phyloP scores from a whole-genome alignment of 2,888 invertebrate species.

The Fragum sueziense region DNA sequence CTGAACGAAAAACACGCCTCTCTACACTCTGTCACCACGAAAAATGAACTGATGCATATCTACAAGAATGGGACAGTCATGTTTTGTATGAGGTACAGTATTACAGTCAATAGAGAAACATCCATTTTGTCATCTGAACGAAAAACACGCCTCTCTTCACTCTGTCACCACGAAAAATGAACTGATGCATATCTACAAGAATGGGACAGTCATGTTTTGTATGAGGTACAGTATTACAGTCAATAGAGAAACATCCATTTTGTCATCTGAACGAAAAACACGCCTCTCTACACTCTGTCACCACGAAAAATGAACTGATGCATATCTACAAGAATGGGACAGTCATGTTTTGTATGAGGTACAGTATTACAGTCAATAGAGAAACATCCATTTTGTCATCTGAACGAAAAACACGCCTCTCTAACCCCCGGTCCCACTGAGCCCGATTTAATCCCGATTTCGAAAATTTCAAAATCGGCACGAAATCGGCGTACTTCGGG shows the following conservation, averaged over 20 bases:
- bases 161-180: slow-evolving; percentile 37
- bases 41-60: slow-evolving; percentile 44
- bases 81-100: slow-evolving; percentile 47
- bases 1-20: slow-evolving; percentile 39
- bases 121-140: no score
- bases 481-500: no score
- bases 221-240: slow-evolving; percentile 47
- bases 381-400: no score
- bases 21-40: slow-evolving; percentile 37
- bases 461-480: no score
- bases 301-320: slow-evolving; percentile 39
- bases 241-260: no score
- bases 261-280: slow-evolving; percentile 44
- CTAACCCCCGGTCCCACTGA: no score
- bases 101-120: no score
- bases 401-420: slow-evolving; percentile 39
- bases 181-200: slow-evolving; percentile 38
- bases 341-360: slow-evolving; percentile 44
- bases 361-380: no score
- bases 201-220: slow-evolving; percentile 43
- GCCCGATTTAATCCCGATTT: no score
- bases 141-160: slow-evolving; percentile 39
- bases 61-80: slow-evolving; percentile 42
- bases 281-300: slow-evolving; percentile 34
- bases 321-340: slow-evolving; percentile 44